phyloP scores from a whole-genome alignment of 2,888 invertebrate species.

The Ischnus inquisitorius region DNA sequence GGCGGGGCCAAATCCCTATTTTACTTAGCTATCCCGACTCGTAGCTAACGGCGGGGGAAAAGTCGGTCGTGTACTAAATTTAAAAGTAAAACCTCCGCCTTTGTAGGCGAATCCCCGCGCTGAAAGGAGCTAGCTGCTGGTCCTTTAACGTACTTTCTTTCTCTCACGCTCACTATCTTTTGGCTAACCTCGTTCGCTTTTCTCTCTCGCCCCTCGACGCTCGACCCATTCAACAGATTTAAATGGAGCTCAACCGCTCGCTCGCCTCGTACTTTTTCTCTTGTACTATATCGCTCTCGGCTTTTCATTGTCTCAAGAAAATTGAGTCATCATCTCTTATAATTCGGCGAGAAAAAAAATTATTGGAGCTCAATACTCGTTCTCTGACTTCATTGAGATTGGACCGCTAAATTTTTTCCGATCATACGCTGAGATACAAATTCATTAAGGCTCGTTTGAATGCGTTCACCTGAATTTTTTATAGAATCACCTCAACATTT shows the following conservation, averaged over 20 bases:
- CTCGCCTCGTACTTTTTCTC: constrained; percentile 59
- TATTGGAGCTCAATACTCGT: constrained; percentile 50
- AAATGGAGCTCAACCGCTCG: constrained; percentile 77
- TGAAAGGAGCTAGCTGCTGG: constrained; percentile 78
- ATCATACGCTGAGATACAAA: too few species aligned
- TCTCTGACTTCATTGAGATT: constrained; percentile 30
- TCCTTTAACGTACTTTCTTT: constrained; percentile 35
- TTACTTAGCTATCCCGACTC: constrained; percentile 78
- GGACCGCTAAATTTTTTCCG: neutral
- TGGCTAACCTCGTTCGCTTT: constrained; percentile 16
- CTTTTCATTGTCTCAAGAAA: constrained; percentile 72
- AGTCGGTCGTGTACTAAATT: constrained; percentile 83
- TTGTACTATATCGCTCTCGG: constrained; percentile 50
- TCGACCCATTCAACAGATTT: constrained; percentile 82
- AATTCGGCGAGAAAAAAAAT: constrained; percentile 4
- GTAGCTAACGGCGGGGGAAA: constrained; percentile 69
- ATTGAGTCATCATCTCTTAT: constrained; percentile 65
- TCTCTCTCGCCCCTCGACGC: constrained; percentile 41
- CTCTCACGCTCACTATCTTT: constrained; percentile 21
- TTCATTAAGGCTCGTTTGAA: too few species aligned
- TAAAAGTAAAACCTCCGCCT: constrained; percentile 83
- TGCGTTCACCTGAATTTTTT: too few species aligned
- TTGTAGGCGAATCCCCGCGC: constrained; percentile 81
- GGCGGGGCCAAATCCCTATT: constrained; percentile 80
- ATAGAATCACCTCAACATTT: too few species aligned